Percentiles rank a stretch among this genome's conserved stretches.
Evolutionary conservation across 2,888 invertebrate species (phyloP).

Genomic region (Rapana venosa): DNA sequence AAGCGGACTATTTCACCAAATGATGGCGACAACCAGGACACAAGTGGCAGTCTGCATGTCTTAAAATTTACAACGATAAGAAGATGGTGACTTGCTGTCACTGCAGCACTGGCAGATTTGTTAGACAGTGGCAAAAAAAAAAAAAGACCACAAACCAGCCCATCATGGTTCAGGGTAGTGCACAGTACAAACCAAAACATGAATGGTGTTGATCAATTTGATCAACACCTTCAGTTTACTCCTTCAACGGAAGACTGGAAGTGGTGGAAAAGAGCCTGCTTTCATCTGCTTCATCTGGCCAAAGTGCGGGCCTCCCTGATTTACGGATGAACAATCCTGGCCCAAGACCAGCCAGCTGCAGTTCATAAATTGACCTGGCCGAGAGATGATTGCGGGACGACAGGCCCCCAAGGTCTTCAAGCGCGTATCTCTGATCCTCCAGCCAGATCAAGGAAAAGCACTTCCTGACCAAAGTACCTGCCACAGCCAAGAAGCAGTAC

Average conservation of each 20-base stretch:
- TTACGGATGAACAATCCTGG: background rate
- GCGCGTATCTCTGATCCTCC: slow-evolving; percentile 19
- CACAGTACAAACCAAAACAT: slow-evolving; percentile 4
- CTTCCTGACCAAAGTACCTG: slow-evolving; percentile 3
- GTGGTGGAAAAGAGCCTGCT: slow-evolving; percentile 44
- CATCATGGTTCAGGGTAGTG: background rate
- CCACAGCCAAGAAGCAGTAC: slow-evolving; percentile 6
- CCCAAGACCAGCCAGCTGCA: background rate
- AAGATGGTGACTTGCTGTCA: background rate
- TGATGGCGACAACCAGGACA: background rate
- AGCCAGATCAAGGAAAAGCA: background rate
- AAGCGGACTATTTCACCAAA: background rate
- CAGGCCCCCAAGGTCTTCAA: slow-evolving; percentile 13
- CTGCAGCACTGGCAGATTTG: too few relatives aligned
- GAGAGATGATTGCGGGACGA: background rate
- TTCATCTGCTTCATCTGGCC: slow-evolving; percentile 32
- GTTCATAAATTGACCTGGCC: slow-evolving; percentile 29
- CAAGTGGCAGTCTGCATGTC: background rate
- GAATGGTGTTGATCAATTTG: slow-evolving; percentile 36
- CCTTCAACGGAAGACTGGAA: slow-evolving; percentile 40
- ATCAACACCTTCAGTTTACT: slow-evolving; percentile 33
- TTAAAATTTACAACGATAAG: background rate
- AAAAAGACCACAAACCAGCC: background rate
- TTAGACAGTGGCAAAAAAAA: slow-evolving; percentile 16
- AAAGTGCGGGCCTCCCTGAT: slow-evolving; percentile 28